Conservation (phyloP, 37 sponge, comb jelly and placozoan genomes). For the Aphrocallistes beatrix region DNA sequence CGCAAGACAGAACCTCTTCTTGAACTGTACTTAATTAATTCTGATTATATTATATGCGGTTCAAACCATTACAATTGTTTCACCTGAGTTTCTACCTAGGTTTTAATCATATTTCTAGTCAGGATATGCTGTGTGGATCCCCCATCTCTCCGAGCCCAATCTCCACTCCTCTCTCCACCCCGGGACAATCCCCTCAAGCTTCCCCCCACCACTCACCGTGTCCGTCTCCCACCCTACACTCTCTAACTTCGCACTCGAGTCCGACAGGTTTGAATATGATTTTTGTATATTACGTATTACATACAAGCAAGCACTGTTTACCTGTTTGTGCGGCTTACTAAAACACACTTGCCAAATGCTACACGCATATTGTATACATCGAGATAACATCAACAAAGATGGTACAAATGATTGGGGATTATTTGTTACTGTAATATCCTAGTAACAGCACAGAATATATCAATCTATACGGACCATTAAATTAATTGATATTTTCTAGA, state of each 20-base stretch:
- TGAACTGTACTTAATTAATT: neutral
- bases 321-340: neutral
- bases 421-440: no score
- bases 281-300: neutral
- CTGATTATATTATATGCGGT: neutral
- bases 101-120: neutral
- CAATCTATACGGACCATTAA: no score
- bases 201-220: neutral
- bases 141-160: neutral
- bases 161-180: conserved; percentile 5
- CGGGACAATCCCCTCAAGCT: neutral
- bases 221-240: conserved; percentile 6
- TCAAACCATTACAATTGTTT: neutral
- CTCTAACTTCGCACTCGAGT: neutral
- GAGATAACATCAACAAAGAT: no score
- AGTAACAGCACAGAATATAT: no score
- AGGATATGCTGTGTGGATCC: neutral
- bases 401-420: no score
- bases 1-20: neutral
- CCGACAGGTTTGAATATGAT: conserved; percentile 7
- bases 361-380: no score
- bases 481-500: no score
- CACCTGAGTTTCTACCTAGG: neutral
- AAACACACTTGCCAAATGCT: neutral
- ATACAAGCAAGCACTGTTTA: neutral